phyloP scores from a whole-genome alignment of 2,888 invertebrate species.

The Mythimna ferrago region DNA sequence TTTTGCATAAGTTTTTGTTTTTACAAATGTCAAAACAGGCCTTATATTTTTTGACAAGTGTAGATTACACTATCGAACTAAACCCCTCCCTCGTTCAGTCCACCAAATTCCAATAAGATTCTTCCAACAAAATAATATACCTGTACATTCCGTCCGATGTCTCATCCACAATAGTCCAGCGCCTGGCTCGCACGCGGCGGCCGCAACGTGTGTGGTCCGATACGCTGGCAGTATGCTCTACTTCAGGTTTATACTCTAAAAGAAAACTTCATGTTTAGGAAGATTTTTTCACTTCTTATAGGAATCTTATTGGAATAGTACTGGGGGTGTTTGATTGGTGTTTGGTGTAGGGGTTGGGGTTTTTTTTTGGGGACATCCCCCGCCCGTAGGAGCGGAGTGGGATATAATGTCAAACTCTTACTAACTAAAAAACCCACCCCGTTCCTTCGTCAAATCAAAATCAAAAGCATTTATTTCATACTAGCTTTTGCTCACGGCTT shows the following conservation, averaged over 20 bases:
- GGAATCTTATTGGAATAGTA: conserved; percentile 49
- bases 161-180: conserved; percentile 44
- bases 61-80: too few relatives aligned
- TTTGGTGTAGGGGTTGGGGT: neutral
- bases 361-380: too few relatives aligned
- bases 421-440: too few relatives aligned
- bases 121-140: neutral
- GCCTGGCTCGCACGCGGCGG: conserved; percentile 61
- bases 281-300: conserved; percentile 42
- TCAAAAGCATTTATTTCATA: too few relatives aligned
- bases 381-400: too few relatives aligned
- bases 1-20: too few relatives aligned
- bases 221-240: conserved; percentile 65
- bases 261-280: conserved; percentile 50
- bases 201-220: conserved; percentile 70
- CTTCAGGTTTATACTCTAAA: conserved; percentile 53
- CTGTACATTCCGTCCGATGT: neutral
- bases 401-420: too few relatives aligned
- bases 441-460: too few relatives aligned
- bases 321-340: neutral
- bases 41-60: too few relatives aligned
- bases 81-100: neutral
- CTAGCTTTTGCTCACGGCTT: too few relatives aligned
- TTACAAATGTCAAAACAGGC: too few relatives aligned
- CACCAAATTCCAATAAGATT: neutral